Base-by-base conservation (phyloP, 2,888 invertebrate genomes). In the Nemurella pictetii region DNA sequence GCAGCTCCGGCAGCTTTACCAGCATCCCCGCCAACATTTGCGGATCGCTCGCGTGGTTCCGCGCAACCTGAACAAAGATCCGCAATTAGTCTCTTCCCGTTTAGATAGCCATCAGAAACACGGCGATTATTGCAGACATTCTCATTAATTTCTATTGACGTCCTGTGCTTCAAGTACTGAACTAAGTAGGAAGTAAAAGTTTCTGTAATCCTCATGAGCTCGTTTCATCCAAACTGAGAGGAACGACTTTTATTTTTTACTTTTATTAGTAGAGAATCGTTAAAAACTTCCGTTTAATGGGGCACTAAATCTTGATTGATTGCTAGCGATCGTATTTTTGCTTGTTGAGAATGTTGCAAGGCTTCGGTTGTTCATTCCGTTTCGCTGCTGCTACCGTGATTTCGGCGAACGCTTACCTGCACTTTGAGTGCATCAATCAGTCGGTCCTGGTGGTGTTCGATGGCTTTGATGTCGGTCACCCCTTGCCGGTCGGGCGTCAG, bases 351-450 rank as follows among this genome's bases (percentile, higher is more conserved):
- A 12, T 35, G 35, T 35, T 12, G 35, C 4, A 7, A 7, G 35
- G 12, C 35, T 35, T 35, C 35, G 4, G 12, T 35, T 35, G 35
- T 4, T 7, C 5, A 4, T 7, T 35, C 35, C 12, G 35, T 4
- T 35, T 12, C 35, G 35, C 4, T 35, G 5, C 35, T n/a, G n/a
- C n/a, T n/a, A 55, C 20, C 20, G 15, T 15, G 55, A 55, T 3
- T 12, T 12, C 55, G 55, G 55, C n/a, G n/a, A n/a, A n/a, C 25
- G 84, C 77, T 72, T 88, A 94, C 94, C 92, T 96, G 96, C 84
- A 96, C 93, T 89, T 96, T 95, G 84, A 98, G 92, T n/a, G 97
- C 97, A 89, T 98, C 98, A 83, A 95, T 93, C 75, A 98, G 91
- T 87, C 95, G 94, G 89, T 96, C 96, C 89, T 96, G 95, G 88